Conservation (phyloP, 35 echinoderm and acorn worm genomes). For the Holothuria glaberrima region DNA sequence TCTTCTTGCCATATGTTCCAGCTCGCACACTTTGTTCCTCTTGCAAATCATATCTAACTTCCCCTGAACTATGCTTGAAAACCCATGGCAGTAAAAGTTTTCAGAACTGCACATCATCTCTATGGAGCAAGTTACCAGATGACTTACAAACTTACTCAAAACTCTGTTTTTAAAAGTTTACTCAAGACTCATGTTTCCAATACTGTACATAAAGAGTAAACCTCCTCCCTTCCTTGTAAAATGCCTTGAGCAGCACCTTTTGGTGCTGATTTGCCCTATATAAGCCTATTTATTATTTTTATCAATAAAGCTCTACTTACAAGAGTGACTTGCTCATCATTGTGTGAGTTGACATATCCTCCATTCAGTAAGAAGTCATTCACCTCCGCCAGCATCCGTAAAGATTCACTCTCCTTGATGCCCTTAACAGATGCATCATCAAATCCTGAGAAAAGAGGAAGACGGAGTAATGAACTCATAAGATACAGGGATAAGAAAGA, state of each 20-base stretch:
- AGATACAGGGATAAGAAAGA: too few species aligned
- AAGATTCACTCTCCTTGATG: conserved; percentile 73
- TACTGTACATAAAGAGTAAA: neutral
- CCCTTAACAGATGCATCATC: conserved; percentile 64
- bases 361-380: conserved; percentile 79
- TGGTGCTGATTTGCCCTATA: neutral
- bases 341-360: conserved; percentile 79
- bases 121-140: too few species aligned
- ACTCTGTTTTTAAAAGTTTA: too few species aligned
- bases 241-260: too few species aligned
- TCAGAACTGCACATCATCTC: too few species aligned
- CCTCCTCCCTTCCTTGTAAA: too few species aligned
- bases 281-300: neutral
- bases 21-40: neutral
- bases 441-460: conserved; percentile 58
- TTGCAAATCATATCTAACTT: neutral
- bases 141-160: too few species aligned
- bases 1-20: neutral
- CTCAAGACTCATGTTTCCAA: neutral
- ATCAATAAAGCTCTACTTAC: conserved; percentile 47
- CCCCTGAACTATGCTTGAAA: too few species aligned
- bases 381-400: conserved; percentile 85
- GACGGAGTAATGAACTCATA: too few species aligned
- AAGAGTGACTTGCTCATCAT: conserved; percentile 77
- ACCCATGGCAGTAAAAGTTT: too few species aligned